Evolutionary conservation across 2,113 vertebrate species (phyloP).

Genomic region (Crotalus viridis): DNA sequence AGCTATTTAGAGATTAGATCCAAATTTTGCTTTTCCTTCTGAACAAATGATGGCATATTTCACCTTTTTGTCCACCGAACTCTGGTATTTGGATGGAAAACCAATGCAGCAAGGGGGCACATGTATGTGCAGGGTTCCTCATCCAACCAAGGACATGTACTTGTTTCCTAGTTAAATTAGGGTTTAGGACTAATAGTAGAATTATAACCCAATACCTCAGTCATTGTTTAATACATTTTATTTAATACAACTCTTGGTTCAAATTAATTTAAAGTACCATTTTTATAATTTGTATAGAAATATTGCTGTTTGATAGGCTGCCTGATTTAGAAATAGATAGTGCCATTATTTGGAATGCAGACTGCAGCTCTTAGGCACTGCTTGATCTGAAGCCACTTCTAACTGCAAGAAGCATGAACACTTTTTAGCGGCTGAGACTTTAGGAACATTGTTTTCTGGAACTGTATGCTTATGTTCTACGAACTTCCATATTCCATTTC

Average conservation of each 20-base stretch:
- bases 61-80: background rate
- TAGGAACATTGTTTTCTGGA: background rate
- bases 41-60: background rate
- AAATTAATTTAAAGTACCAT: slow-evolving; percentile 24
- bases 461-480: background rate
- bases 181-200: background rate
- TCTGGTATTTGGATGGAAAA: background rate
- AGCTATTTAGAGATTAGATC: background rate
- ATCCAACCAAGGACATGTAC: background rate
- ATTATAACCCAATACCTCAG: background rate
- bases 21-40: background rate
- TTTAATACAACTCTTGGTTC: slow-evolving; percentile 13
- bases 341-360: background rate
- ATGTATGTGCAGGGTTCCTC: background rate
- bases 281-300: background rate
- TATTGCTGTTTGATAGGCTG: background rate
- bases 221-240: background rate
- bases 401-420: no score
- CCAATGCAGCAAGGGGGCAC: background rate
- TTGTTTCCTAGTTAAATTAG: background rate
- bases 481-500: background rate
- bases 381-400: background rate
- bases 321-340: background rate
- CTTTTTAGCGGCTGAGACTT: background rate
- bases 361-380: background rate